Evolutionary conservation across 1,140 invertebrate genomes (phyloP), one percentile per base, ranked within the genome.

Genomic region (Tetranychus urticae): DNA sequence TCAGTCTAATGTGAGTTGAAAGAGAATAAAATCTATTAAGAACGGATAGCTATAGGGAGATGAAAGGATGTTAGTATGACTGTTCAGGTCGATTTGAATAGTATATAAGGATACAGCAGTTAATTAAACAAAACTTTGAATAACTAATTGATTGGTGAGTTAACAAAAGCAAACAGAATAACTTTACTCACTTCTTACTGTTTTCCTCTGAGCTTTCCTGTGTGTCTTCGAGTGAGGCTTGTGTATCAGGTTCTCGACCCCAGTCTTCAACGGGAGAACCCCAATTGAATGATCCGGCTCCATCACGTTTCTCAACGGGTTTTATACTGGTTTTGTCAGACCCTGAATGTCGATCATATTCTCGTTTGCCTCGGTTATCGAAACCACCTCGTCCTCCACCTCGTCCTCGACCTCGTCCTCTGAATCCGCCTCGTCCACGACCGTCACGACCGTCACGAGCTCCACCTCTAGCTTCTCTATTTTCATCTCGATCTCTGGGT

Each of bases 321-420:
- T 94, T 94, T 59, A 94, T 82, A 70, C 90, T 88, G 73, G 83
- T 91, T 77, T 86, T 89, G 70, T 93, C 88, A 60, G 86, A 89
- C 65, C 89, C 89, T 69, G 88, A 92, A 72, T 92, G 86, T 64
- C 90, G 80, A 74, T 94, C 90, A 73, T 87, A 94, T 75, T 94
- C 89, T 46, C 88, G 79, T 74, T 89, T 90, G 65, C 84, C 77
- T 52, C 59, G 52, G 65, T 82, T 81, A 63, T 76, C 75, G 69
- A 81, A 83, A 63, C 74, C 75, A 33, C 77, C 73, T 60, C 64
- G 70, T 67, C 55, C 55, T 31, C 74, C 75, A 33, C 77, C 73
- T 60, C 64, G 70, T 67, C 55, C 55, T 31, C 55, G 55, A 5
- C 55, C 55, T 52, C 48, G 48, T 36, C 55, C 55, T 37, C 55